Base-by-base conservation (phyloP, 2,797 vertebrate species). In the Nasua narica region DNA sequence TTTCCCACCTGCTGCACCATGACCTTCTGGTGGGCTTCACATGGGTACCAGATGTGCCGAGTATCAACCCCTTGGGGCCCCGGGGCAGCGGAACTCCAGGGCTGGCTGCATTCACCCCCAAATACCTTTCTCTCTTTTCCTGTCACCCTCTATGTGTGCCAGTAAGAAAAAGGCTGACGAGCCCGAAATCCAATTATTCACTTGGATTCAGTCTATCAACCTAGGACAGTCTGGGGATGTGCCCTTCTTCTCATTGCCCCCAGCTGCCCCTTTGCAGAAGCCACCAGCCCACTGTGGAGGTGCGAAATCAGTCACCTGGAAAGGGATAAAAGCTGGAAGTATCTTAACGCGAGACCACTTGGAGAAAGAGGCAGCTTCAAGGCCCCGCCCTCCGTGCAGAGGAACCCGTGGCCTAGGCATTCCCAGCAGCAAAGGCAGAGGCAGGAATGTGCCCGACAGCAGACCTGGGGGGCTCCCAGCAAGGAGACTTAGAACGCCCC, bases 401-500 rank as follows among this genome's bases (percentile, higher is more conserved):
- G 79, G 3, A 27, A 54, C 37, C 60, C 32, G 3, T 13, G 5
- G 5, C 77, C 62, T 29, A 10, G 48, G 62, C 6, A 56, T 74
- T 90, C 60, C 32, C 65, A 13, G 52, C 69, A 48, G 54, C 48
- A 8, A 52, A 84, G 69, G 65, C 54, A 60, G 65, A 91, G n/a
- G 62, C 62, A 94, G 81, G 74, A 91, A 81, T 27, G 40, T 70
- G 78, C 56, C 52, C 1, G 1, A 67, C 40, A 25, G 70, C 54
- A 77, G 3, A 82, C 82, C 82, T 83, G 84, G 11, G 35, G 29
- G 18, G 78, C 0, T 50, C 85, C 89, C 92, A 6, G 35, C 0
- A 0, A 37, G 84, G 62, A 97, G 48, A 97, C 91, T 77, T 69
- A 94, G 95, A 86, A 23, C 25, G 0, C 92, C 88, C 95, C 65